These are phyloP conservation scores for Diachrysia chrysitis DNA, from an alignment of 2,888 invertebrate species.

Conservation along the genomic window DNA sequence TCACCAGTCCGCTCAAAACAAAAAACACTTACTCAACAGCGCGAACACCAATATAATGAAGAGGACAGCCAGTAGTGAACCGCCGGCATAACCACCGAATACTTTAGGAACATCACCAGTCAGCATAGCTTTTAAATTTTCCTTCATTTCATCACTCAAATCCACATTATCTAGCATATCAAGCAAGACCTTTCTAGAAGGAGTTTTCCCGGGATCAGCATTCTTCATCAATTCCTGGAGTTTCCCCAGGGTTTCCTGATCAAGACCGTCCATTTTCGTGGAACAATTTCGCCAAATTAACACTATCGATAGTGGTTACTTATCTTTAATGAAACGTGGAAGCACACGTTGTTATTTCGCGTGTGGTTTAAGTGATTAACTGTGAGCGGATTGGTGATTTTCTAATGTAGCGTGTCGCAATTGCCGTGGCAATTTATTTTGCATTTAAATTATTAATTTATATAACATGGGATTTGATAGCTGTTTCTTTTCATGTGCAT, in stretches of 20 bases:
- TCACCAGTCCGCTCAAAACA: no score
- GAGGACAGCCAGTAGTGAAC: conserved; percentile 69
- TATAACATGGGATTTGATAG: no score
- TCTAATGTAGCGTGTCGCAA: not conserved
- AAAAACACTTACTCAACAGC: conserved; percentile 75
- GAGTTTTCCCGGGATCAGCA: conserved; percentile 75
- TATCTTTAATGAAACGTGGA: conserved; percentile 66
- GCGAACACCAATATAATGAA: conserved; percentile 76
- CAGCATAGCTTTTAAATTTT: conserved; percentile 87
- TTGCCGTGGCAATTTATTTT: no score
- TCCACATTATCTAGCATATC: conserved; percentile 89
- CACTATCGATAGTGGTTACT: conserved; percentile 31
- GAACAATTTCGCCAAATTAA: conserved; percentile 37
- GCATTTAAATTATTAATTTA: no score
- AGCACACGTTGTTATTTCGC: conserved; percentile 60
- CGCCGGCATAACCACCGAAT: conserved; percentile 70
- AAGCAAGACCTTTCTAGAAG: conserved; percentile 88
- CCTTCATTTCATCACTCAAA: conserved; percentile 90
- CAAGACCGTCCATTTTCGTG: conserved; percentile 64
- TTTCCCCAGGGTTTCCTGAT: conserved; percentile 61
- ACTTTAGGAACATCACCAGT: conserved; percentile 80
- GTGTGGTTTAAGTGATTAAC: conserved; percentile 52
- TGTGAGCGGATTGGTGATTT: conserved; percentile 25
- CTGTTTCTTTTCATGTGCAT: no score
- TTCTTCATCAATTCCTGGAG: conserved; percentile 73